Conservation (phyloP, 2,113 vertebrate species). For the Oncorhynchus gorbuscha region DNA sequence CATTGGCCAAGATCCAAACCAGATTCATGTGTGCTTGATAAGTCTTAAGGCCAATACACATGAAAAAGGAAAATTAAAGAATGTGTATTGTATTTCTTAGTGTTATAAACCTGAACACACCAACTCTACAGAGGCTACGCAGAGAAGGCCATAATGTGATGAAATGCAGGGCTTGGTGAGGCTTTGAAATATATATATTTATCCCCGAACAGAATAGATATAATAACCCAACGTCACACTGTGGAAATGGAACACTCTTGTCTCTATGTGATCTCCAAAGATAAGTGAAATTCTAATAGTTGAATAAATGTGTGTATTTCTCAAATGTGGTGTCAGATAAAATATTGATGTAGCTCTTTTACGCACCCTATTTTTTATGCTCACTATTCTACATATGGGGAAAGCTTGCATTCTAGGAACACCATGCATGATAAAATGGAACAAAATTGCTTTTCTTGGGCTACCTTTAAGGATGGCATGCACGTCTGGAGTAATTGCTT, state of each 20-base stretch:
- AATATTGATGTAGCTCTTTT: no score
- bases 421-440: constrained; percentile 27
- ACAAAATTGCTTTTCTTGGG: constrained; percentile 36
- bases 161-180: constrained; percentile 66
- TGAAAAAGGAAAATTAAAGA: constrained; percentile 41
- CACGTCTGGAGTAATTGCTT: constrained; percentile 64
- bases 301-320: constrained; percentile 1
- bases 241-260: constrained; percentile 48
- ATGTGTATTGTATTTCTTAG: constrained; percentile 31
- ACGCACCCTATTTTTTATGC: neutral
- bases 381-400: neutral
- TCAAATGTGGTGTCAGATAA: neutral
- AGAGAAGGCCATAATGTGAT: constrained; percentile 67
- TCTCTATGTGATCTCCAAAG: constrained; percentile 53
- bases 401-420: constrained; percentile 18
- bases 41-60: constrained; percentile 35
- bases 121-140: constrained; percentile 47
- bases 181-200: constrained; percentile 55
- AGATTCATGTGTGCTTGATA: neutral
- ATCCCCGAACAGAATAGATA: constrained; percentile 53
- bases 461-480: constrained; percentile 40
- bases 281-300: constrained; percentile 45
- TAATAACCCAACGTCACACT: constrained; percentile 60
- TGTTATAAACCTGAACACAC: constrained; percentile 58
- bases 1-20: neutral